Percentiles rank a stretch among this genome's conserved stretches.
Conservation (phyloP, 2,113 vertebrate species). For the Gallinago media region DNA sequence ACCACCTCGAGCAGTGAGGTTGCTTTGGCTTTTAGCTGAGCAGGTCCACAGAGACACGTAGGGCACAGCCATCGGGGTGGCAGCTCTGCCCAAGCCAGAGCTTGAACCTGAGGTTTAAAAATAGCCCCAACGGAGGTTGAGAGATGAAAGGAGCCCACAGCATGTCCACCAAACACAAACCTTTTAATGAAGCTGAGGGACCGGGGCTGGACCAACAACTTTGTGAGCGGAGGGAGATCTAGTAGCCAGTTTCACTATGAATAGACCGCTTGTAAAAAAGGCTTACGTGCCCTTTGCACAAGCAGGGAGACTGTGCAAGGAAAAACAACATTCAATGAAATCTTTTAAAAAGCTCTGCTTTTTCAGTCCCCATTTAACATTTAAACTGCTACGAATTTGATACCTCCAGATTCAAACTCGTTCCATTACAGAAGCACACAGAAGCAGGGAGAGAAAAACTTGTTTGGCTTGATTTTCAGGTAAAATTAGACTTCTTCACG, state of each 20-base stretch:
- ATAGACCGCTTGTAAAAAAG: not conserved
- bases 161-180: not conserved
- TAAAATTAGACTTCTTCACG: not conserved
- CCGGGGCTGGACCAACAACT: not conserved
- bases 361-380: not conserved
- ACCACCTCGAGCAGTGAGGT: not conserved
- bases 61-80: not conserved
- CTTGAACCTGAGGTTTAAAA: not conserved
- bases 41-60: not conserved
- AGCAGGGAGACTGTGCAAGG: not conserved
- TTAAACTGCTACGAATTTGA: not conserved
- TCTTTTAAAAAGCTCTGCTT: constrained; percentile 34
- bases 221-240: not conserved
- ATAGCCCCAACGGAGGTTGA: not conserved
- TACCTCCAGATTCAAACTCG: not conserved
- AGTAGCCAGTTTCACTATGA: not conserved
- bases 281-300: not conserved
- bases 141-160: constrained; percentile 35
- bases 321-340: constrained; percentile 30
- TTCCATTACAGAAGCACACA: not conserved
- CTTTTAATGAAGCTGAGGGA: not conserved
- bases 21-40: not conserved
- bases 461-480: constrained; percentile 18
- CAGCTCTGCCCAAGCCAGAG: not conserved
- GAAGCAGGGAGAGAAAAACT: constrained; percentile 10